Conservation (phyloP, 2,113 vertebrate genomes). For the Hepsetus odoe region DNA sequence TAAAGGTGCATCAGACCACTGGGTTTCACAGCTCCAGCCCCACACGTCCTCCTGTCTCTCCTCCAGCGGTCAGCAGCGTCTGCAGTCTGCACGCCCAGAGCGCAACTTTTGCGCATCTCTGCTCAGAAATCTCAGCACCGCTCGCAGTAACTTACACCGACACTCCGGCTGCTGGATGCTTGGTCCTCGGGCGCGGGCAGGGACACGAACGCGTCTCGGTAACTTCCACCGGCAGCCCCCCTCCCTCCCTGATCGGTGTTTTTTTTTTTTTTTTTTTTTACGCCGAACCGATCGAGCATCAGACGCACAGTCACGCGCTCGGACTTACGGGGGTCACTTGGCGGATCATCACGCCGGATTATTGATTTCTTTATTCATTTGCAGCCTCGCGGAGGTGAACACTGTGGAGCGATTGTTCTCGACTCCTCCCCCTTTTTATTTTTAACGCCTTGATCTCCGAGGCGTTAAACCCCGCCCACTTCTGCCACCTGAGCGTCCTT, state of each 20-base stretch:
- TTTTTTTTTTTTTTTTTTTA: conserved; percentile 32
- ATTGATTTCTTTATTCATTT: not conserved
- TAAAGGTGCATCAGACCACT: no score
- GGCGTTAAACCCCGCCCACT: conserved; percentile 22
- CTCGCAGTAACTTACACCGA: conserved; percentile 70
- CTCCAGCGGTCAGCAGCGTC: not conserved
- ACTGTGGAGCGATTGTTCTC: conserved; percentile 16
- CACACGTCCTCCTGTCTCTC: not conserved
- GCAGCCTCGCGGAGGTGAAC: not conserved
- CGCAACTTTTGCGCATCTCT: not conserved
- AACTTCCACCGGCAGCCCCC: conserved; percentile 63
- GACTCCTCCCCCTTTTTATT: not conserved
- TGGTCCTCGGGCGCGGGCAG: conserved; percentile 55
- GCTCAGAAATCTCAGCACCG: not conserved
- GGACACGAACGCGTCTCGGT: conserved; percentile 36
- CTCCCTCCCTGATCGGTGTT: conserved; percentile 40
- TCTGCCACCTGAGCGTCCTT: conserved; percentile 57
- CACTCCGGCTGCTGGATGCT: conserved; percentile 63
- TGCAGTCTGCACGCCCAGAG: not conserved
- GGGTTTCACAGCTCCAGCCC: not conserved
- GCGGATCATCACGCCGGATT: conserved; percentile 57
- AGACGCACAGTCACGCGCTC: conserved; percentile 75
- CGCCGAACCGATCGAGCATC: conserved; percentile 59
- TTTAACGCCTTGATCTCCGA: conserved; percentile 31
- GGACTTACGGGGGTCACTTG: conserved; percentile 66